Evolutionary conservation across 2,797 vertebrate species (phyloP).

Genomic region (Xenops minutus): DNA sequence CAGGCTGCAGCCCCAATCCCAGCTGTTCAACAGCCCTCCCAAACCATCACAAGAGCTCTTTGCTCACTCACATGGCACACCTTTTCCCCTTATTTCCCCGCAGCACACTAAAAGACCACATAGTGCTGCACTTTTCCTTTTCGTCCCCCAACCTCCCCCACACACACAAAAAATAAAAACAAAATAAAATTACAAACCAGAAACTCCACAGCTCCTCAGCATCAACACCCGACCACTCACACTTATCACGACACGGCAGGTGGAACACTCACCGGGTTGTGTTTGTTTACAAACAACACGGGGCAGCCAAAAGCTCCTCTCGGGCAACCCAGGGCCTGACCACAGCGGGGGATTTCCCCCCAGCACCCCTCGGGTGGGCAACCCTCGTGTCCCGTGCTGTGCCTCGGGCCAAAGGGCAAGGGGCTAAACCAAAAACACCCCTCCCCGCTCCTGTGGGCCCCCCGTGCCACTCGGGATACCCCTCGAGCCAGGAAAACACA

Average conservation of each 20-base stretch:
- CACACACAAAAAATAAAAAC: not conserved
- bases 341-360: not conserved
- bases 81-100: not conserved
- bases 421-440: too few relatives aligned
- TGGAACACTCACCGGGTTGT: not conserved
- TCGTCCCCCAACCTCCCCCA: not conserved
- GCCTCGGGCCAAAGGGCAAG: too few relatives aligned
- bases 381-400: too few relatives aligned
- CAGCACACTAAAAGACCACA: not conserved
- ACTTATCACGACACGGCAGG: not conserved
- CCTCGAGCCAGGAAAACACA: not conserved
- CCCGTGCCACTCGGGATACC: too few relatives aligned
- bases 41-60: not conserved
- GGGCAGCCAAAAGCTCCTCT: not conserved
- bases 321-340: not conserved
- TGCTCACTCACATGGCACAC: not conserved
- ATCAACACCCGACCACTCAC: not conserved
- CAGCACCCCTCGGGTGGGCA: too few relatives aligned
- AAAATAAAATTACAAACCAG: not conserved
- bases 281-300: not conserved
- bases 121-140: not conserved
- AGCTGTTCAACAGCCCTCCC: constrained; percentile 3
- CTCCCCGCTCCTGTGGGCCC: too few relatives aligned
- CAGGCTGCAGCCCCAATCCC: not conserved
- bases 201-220: not conserved